A percentile compares a stretch with the other conserved stretches of the same genome.
Evolutionary conservation across 2,113 vertebrate genomes (phyloP).

Genomic region (Seriola aureovittata): DNA sequence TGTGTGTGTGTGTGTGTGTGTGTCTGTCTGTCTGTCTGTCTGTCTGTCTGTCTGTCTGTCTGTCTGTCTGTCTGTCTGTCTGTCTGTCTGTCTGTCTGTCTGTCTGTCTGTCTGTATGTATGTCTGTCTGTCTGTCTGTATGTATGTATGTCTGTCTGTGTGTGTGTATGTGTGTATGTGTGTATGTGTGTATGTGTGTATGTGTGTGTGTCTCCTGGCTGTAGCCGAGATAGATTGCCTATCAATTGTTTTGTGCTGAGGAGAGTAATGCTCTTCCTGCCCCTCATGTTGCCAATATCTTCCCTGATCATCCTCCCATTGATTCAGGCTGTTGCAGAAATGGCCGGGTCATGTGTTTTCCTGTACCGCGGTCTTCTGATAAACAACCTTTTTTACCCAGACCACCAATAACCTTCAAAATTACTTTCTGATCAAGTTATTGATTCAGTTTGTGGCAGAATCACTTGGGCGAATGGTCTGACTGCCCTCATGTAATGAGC

Average conservation of each 20-base stretch:
- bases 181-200: background rate
- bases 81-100: background rate
- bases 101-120: no score
- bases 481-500: constrained; percentile 19
- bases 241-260: constrained; percentile 75
- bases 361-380: constrained; percentile 53
- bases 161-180: background rate
- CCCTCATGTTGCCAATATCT: constrained; percentile 78
- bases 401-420: constrained; percentile 67
- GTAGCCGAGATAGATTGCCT: constrained; percentile 73
- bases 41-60: background rate
- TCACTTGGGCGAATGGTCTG: constrained; percentile 25
- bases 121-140: background rate
- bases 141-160: background rate
- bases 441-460: constrained; percentile 61
- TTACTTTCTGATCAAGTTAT: constrained; percentile 77
- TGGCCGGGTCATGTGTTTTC: constrained; percentile 63
- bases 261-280: constrained; percentile 66
- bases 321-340: constrained; percentile 67
- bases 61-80: no score
- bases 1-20: background rate
- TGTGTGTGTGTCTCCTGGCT: constrained; percentile 32
- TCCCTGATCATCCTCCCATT: constrained; percentile 73
- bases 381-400: constrained; percentile 56
- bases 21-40: constrained; percentile 3